A percentile compares a stretch with the other conserved stretches of the same genome.
Conservation (phyloP, 2,888 invertebrate genomes). For the Ornithoptera priamus region DNA sequence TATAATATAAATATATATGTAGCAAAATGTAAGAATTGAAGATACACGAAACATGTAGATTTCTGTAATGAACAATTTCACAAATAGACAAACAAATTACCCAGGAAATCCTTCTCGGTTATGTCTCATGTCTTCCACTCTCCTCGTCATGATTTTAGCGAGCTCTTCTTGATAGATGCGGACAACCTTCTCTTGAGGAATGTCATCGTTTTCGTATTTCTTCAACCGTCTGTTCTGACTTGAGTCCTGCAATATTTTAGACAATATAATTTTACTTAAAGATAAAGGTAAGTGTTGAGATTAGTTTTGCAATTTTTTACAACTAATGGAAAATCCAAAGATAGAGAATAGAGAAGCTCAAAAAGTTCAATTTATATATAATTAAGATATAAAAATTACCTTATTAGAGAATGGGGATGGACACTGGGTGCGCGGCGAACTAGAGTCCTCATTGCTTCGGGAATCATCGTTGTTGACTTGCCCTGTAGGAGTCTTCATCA, state of each 20-base stretch:
- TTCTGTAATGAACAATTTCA: neutral
- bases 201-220: constrained; percentile 95
- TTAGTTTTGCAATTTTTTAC: neutral
- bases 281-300: neutral
- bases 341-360: too few species aligned
- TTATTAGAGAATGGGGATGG: constrained; percentile 86
- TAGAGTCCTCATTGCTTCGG: constrained; percentile 90
- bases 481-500: constrained; percentile 86
- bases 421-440: constrained; percentile 88
- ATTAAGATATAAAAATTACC: constrained; percentile 1
- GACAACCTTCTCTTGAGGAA: constrained; percentile 97
- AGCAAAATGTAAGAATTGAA: neutral
- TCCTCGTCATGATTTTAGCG: constrained; percentile 92
- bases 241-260: constrained; percentile 71
- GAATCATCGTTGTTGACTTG: constrained; percentile 78
- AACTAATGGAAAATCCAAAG: neutral
- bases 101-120: constrained; percentile 89
- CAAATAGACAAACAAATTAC: constrained; percentile 70
- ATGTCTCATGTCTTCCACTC: constrained; percentile 86
- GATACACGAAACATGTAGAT: neutral
- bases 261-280: neutral
- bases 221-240: constrained; percentile 88
- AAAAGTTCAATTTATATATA: too few species aligned
- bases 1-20: too few species aligned
- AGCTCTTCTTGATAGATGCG: constrained; percentile 97